Conservation (phyloP, 2,888 invertebrate species). For the Tanytarsus gracilentus region DNA sequence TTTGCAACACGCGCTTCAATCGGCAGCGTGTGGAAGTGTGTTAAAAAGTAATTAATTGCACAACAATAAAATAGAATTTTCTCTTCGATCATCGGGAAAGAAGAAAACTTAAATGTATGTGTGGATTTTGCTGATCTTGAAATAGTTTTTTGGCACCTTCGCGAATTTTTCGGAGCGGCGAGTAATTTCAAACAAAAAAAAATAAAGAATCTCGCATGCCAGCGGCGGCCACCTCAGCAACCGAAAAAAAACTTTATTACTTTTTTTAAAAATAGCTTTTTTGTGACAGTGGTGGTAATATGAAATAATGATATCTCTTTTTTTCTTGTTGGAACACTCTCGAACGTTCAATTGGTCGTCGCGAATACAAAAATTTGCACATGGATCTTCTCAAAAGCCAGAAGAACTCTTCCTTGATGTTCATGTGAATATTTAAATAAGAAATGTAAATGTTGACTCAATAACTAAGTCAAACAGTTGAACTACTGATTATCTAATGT, state of each 20-base stretch:
- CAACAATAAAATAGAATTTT: too few species aligned
- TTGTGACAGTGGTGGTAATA: slow-evolving; percentile 20
- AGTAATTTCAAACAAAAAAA: neutral
- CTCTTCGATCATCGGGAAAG: too few species aligned
- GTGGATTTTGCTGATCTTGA: neutral
- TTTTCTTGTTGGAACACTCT: too few species aligned
- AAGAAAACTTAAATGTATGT: neutral
- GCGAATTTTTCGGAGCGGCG: slow-evolving; percentile 5
- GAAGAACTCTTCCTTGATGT: neutral
- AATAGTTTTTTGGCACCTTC: slow-evolving; percentile 17
- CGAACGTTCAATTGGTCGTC: too few species aligned
- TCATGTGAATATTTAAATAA: neutral
- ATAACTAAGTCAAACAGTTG: neutral
- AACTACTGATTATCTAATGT: neutral
- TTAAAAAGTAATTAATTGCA: too few species aligned
- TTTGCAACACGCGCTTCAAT: too few species aligned
- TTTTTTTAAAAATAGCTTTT: slow-evolving; percentile 19
- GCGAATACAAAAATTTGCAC: too few species aligned
- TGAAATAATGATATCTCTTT: neutral
- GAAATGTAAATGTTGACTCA: neutral
- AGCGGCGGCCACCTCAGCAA: slow-evolving; percentile 25
- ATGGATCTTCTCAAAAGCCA: too few species aligned
- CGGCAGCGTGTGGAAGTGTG: too few species aligned
- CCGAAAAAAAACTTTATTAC: slow-evolving; percentile 18
- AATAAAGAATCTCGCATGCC: neutral